Conservation (phyloP, 2,888 invertebrate species). For the Mechanitis messenoides region DNA sequence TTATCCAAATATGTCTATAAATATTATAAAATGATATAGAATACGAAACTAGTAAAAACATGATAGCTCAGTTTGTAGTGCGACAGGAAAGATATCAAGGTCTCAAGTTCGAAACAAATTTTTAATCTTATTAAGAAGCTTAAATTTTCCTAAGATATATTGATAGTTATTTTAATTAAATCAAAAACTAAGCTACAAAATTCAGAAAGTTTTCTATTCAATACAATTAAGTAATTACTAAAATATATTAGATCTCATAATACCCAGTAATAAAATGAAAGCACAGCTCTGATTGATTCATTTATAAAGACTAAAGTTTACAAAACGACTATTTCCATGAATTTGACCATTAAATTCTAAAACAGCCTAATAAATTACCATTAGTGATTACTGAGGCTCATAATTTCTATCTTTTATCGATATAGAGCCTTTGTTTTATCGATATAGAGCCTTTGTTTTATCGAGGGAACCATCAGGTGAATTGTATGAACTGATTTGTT, state of each 20-base stretch:
- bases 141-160: no score
- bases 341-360: constrained; percentile 59
- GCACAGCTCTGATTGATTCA: constrained; percentile 51
- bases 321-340: constrained; percentile 57
- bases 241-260: constrained; percentile 49
- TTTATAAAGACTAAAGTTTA: constrained; percentile 67
- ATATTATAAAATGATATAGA: no score
- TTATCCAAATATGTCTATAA: no score
- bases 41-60: no score
- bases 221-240: constrained; percentile 45
- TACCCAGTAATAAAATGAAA: constrained; percentile 43
- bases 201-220: background rate
- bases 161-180: no score
- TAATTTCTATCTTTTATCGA: constrained; percentile 42
- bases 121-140: no score
- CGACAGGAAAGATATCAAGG: no score
- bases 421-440: constrained; percentile 45
- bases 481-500: constrained; percentile 34
- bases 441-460: constrained; percentile 55
- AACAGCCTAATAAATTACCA: constrained; percentile 59
- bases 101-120: no score
- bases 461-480: constrained; percentile 35
- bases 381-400: constrained; percentile 55
- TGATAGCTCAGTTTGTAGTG: no score
- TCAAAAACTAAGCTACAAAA: no score